phyloP scores from a whole-genome alignment of 2,113 vertebrate species.

The Centropristis striata region DNA sequence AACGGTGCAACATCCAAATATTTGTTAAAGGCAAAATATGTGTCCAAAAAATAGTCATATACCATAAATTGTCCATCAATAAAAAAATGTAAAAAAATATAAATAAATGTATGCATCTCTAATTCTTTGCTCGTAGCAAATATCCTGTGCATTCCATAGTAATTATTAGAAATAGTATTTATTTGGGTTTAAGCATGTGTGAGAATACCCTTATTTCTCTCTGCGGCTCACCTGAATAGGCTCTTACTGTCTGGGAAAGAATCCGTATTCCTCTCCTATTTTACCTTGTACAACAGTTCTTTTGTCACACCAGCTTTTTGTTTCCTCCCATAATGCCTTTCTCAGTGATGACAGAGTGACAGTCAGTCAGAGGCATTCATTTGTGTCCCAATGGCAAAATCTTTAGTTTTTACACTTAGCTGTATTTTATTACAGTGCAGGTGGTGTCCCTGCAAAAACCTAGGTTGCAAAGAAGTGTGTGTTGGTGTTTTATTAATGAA shows the following conservation, averaged over 20 bases:
- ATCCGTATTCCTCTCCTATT: conserved; percentile 2
- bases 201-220: conserved; percentile 72
- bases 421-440: conserved; percentile 12
- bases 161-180: conserved; percentile 82
- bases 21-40: no score
- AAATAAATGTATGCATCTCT: no score
- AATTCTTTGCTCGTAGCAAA: no score
- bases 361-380: conserved; percentile 37
- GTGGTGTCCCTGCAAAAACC: conserved; percentile 6
- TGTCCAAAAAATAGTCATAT: no score
- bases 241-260: conserved; percentile 62
- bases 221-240: conserved; percentile 61
- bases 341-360: not conserved
- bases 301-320: conserved; percentile 42
- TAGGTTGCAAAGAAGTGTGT: conserved; percentile 17
- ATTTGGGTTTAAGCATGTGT: conserved; percentile 81
- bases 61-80: no score
- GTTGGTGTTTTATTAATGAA: conserved; percentile 38
- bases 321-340: conserved; percentile 52
- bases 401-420: conserved; percentile 1
- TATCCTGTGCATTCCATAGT: not conserved
- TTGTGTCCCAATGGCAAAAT: conserved; percentile 11
- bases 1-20: no score
- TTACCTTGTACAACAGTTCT: conserved; percentile 24
- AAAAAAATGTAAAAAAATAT: no score